Base-by-base conservation (phyloP, 2,888 invertebrate genomes). In the Sericinus montela region DNA sequence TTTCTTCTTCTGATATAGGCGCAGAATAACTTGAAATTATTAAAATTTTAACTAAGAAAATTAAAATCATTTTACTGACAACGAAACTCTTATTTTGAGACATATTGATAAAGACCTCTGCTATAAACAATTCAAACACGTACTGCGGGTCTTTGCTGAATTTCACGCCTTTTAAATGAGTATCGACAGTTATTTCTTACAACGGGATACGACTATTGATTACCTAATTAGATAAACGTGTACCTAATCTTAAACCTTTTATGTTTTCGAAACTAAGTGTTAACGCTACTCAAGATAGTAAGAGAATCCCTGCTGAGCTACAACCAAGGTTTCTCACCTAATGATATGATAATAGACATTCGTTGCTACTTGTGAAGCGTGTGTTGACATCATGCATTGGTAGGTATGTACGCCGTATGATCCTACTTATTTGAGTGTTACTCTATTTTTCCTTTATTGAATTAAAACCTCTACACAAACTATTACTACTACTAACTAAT, bases 211-310 rank as follows among this genome's bases (percentile, higher is more conserved):
- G 52, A 60, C 62, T 65, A 72, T 71, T 70, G 62, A 74, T 79
- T 74, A 65, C 75, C 75, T 75, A 78, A 79, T 82, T 82, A 81
- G 72, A 76, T 75, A 78, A 70, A 70, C 68, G 62, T 60, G 62
- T 68, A 30, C 35, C 13, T 45, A 71, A 72, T 71, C 72, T 67
- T n/a, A n/a, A n/a, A 53, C 54, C 64, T 63, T 64, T 76, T 35
- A 32, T 38, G 23, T 49, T 35, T 74, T 71, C 65, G 61, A 72
- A 69, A 68, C 62, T 56, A 64, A 78, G 72, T 72, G 67, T 47
- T 50, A 47, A 28, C 25, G 25, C 37, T 37, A 30, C 32, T 37
- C 19, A 14, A 41, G 45, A 41, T 41, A 50, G 15, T 34, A 40
- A 39, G 62, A 65, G 72, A 57, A 62, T 68, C 71, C 69, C 56